Percentiles rank a stretch among this genome's conserved stretches.
Conservation (phyloP, 2,888 invertebrate species). For the Eubasilissa splendida region DNA sequence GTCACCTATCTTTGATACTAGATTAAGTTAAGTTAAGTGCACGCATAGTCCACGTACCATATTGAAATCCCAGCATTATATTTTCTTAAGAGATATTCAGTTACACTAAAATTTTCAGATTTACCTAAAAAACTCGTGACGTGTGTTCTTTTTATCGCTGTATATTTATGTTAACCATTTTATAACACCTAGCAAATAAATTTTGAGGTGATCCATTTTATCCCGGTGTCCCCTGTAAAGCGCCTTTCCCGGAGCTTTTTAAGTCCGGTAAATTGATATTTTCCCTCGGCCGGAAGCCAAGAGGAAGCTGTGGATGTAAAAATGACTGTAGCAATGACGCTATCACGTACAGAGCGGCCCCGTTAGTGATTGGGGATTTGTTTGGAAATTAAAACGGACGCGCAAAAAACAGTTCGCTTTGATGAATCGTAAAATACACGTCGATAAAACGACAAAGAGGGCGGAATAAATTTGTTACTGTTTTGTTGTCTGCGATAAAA, state of each 20-base stretch:
- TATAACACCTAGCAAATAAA: too few species aligned
- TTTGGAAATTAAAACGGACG: slow-evolving; percentile 19
- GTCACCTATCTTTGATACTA: too few species aligned
- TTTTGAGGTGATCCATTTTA: background rate
- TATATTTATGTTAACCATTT: too few species aligned
- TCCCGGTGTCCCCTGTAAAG: background rate
- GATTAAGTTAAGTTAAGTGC: too few species aligned
- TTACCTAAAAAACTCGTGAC: too few species aligned
- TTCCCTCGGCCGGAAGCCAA: slow-evolving; percentile 11
- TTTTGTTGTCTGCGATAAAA: background rate
- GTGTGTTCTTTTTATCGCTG: too few species aligned
- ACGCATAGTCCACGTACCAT: too few species aligned
- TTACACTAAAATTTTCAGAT: too few species aligned
- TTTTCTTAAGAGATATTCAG: too few species aligned
- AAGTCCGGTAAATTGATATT: slow-evolving; percentile 32
- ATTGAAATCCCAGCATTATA: too few species aligned
- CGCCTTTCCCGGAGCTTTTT: slow-evolving; percentile 1
- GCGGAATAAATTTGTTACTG: slow-evolving; percentile 8
- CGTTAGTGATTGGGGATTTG: background rate
- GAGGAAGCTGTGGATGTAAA: slow-evolving; percentile 23
- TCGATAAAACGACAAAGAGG: slow-evolving; percentile 21
- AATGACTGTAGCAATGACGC: slow-evolving; percentile 11
- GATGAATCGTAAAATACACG: slow-evolving; percentile 30
- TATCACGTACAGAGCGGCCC: background rate
- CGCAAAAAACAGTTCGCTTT: slow-evolving; percentile 25